phyloP scores from a whole-genome alignment of 2,888 invertebrate genomes.

The Platerodrilus igneus region DNA sequence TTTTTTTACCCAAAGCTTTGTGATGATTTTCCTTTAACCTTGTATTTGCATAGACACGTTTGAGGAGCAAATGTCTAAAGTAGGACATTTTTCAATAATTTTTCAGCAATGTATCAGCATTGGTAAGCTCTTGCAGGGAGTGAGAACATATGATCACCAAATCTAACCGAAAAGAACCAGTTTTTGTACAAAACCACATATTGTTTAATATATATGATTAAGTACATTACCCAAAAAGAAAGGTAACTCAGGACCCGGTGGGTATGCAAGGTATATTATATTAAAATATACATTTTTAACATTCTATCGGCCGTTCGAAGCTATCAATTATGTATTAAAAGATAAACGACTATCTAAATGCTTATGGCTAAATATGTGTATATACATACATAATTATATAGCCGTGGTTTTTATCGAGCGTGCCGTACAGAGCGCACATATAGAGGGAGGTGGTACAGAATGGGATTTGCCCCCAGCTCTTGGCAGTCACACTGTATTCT shows the following conservation, averaged over 20 bases:
- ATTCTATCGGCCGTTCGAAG: conserved; percentile 47
- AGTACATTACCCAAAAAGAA: conserved; percentile 23
- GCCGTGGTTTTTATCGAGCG: conserved; percentile 45
- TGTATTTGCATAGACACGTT: too few species aligned
- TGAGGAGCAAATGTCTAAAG: too few species aligned
- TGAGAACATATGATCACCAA: too few species aligned
- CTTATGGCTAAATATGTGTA: conserved; percentile 50
- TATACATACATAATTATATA: conserved; percentile 51
- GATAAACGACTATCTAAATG: conserved; percentile 49
- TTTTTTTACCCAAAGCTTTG: too few species aligned
- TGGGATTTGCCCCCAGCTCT: conserved; percentile 36
- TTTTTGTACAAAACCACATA: conserved; percentile 18
- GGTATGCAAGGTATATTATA: conserved; percentile 28
- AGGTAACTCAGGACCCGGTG: conserved; percentile 15
- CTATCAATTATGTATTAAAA: conserved; percentile 51
- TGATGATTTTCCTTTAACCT: too few species aligned
- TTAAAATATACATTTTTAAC: conserved; percentile 48
- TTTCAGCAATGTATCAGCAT: too few species aligned
- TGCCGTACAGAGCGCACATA: conserved; percentile 34
- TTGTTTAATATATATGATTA: conserved; percentile 23
- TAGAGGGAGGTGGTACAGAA: conserved; percentile 31
- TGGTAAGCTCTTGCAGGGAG: too few species aligned
- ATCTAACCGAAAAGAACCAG: too few species aligned
- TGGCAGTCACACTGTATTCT: conserved; percentile 43
- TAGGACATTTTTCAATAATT: too few species aligned